Evolutionary conservation across 1,140 invertebrate species (phyloP).

Genomic region (Meloidogyne hapla): DNA sequence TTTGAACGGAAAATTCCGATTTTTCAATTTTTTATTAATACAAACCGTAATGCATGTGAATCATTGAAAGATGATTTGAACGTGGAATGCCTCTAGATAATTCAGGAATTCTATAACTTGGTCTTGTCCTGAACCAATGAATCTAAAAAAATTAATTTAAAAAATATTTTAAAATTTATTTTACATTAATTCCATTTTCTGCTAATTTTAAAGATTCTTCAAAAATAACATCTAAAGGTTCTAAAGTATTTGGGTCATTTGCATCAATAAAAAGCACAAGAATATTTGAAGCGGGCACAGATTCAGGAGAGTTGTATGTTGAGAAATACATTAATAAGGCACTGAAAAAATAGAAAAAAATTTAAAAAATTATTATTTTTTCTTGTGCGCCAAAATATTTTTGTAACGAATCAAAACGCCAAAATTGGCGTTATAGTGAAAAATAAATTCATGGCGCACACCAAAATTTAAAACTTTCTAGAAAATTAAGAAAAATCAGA

Average conservation of each 20-base stretch:
- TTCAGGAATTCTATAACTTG: slow-evolving; percentile 1
- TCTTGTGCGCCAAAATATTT: not conserved
- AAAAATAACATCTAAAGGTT: slow-evolving; percentile 24
- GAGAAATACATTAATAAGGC: too few species aligned
- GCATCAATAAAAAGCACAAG: slow-evolving; percentile 20
- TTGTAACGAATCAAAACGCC: not conserved
- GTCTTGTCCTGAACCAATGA: slow-evolving; percentile 19
- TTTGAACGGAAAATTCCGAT: too few species aligned
- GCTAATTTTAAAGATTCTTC: slow-evolving; percentile 19
- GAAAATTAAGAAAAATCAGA: too few species aligned
- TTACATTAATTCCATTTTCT: slow-evolving; percentile 4
- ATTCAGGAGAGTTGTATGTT: too few species aligned
- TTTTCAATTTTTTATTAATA: not conserved
- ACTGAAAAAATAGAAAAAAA: too few species aligned
- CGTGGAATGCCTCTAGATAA: not conserved
- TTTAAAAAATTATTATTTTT: too few species aligned
- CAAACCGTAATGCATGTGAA: slow-evolving; percentile 29
- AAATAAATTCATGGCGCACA: too few species aligned
- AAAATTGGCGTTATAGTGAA: too few species aligned
- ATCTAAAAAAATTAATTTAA: not conserved
- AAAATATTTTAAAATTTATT: not conserved
- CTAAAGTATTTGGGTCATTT: slow-evolving; percentile 11
- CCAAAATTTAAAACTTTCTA: too few species aligned
- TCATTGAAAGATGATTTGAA: slow-evolving; percentile 19
- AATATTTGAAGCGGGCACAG: slow-evolving; percentile 20